These are phyloP conservation scores for Oscheius sp. DNA, from an alignment of 2,888 invertebrate genomes.

Conservation along the genomic window DNA sequence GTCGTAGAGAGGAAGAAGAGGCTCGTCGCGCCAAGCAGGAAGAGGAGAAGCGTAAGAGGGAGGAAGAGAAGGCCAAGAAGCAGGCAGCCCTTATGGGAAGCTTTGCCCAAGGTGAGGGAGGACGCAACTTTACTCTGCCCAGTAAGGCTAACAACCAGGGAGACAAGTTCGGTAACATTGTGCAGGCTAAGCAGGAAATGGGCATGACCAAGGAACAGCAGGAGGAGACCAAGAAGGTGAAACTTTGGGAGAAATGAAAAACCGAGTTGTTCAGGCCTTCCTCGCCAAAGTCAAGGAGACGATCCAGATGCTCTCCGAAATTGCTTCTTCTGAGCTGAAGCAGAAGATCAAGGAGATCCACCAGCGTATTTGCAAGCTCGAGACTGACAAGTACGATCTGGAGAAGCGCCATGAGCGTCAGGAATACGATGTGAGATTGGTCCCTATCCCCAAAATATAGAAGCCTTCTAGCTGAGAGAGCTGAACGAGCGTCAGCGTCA, in stretches of 20 bases:
- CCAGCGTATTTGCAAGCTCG: slow-evolving; percentile 70
- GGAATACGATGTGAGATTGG: slow-evolving; percentile 68
- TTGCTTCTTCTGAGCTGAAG: slow-evolving; percentile 62
- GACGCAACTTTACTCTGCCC: slow-evolving; percentile 59
- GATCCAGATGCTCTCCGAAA: slow-evolving; percentile 45
- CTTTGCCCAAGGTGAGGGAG: slow-evolving; percentile 15
- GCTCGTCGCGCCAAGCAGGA: slow-evolving; percentile 60
- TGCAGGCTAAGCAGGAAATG: slow-evolving; percentile 92
- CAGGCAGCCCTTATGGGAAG: slow-evolving; percentile 46
- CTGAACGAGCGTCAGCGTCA: slow-evolving; percentile 73
- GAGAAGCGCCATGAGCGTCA: slow-evolving; percentile 73
- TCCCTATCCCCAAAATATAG: neutral
- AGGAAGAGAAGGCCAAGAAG: slow-evolving; percentile 67
- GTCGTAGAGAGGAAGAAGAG: slow-evolving; percentile 66
- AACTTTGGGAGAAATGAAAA: neutral
- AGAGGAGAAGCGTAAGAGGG: slow-evolving; percentile 67
- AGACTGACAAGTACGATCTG: slow-evolving; percentile 72
- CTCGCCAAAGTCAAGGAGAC: slow-evolving; percentile 43
- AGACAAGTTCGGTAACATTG: slow-evolving; percentile 80
- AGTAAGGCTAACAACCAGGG: slow-evolving; percentile 63
- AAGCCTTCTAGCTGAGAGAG: slow-evolving; percentile 67
- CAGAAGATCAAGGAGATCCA: slow-evolving; percentile 72
- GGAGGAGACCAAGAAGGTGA: slow-evolving; percentile 87
- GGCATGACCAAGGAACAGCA: slow-evolving; percentile 99
- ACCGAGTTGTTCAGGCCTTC: slow-evolving; percentile 37